phyloP scores from a whole-genome alignment of 1,140 invertebrate genomes.

The Drosophila funebris region DNA sequence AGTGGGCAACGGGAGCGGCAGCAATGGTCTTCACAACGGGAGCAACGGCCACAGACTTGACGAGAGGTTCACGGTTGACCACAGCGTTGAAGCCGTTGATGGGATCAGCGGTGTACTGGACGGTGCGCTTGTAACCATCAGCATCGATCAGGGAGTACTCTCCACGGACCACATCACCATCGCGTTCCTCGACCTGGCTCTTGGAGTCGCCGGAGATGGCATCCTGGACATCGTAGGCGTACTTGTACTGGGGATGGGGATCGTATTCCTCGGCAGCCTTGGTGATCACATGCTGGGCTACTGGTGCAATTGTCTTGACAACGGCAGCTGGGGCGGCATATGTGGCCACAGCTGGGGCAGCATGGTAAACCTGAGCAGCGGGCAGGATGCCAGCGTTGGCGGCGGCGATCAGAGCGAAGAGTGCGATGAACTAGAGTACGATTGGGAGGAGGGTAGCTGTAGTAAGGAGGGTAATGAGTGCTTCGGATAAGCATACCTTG shows the following conservation, averaged over 20 bases:
- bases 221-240: conserved; percentile 89
- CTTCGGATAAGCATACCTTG: conserved; percentile 49
- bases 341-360: conserved; percentile 46
- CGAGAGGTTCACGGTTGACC: conserved; percentile 72
- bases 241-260: conserved; percentile 84
- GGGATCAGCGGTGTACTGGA: conserved; percentile 83
- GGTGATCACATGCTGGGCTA: conserved; percentile 59
- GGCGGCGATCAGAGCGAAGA: conserved; percentile 73
- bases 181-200: conserved; percentile 85
- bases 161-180: conserved; percentile 87
- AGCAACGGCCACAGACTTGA: conserved; percentile 60
- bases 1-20: conserved; percentile 58
- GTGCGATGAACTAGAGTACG: conserved; percentile 52
- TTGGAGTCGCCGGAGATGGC: conserved; percentile 89
- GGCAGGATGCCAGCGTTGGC: conserved; percentile 67
- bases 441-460: background rate
- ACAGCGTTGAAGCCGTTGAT: conserved; percentile 83
- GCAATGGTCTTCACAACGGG: conserved; percentile 50
- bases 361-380: conserved; percentile 66
- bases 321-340: conserved; percentile 56
- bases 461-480: background rate
- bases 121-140: conserved; percentile 85
- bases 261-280: conserved; percentile 72
- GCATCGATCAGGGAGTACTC: conserved; percentile 87
- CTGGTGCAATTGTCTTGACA: conserved; percentile 42